A percentile compares a stretch with the other conserved stretches of the same genome.
Conservation (phyloP, 1,140 invertebrate species). For the Choristoneura fumiferana region DNA sequence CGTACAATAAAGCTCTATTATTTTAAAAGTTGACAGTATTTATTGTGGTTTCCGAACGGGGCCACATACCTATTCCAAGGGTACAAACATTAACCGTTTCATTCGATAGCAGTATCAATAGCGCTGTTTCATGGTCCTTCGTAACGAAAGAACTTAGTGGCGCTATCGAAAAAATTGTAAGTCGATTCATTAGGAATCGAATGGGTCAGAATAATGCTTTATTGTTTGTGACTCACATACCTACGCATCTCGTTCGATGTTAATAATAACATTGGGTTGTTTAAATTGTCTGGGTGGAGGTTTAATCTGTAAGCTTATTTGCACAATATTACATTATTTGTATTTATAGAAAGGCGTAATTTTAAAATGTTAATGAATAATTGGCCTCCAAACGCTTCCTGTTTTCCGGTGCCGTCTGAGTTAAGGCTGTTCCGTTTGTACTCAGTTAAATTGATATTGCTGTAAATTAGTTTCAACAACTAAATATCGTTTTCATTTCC, state of each 20-base stretch:
- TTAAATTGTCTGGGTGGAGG: conserved; percentile 29
- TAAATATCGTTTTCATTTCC: conserved; percentile 12
- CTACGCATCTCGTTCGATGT: conserved; percentile 29
- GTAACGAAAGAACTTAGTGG: too few relatives aligned
- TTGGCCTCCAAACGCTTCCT: conserved; percentile 29
- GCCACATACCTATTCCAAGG: not conserved
- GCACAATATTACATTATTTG: conserved; percentile 29
- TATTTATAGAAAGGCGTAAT: conserved; percentile 21
- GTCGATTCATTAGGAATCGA: too few relatives aligned
- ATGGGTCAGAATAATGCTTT: not conserved
- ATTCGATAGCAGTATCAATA: not conserved
- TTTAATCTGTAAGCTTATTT: conserved; percentile 37
- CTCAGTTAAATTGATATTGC: conserved; percentile 6
- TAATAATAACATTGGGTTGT: conserved; percentile 27
- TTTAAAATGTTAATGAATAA: conserved; percentile 17
- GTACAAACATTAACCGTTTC: too few relatives aligned
- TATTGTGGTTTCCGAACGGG: conserved; percentile 3
- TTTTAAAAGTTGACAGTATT: conserved; percentile 11
- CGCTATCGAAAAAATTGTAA: too few relatives aligned
- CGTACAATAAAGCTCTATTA: conserved; percentile 6
- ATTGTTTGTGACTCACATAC: not conserved
- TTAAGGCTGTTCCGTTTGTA: conserved; percentile 28
- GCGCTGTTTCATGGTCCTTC: too few relatives aligned
- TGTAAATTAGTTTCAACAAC: conserved; percentile 10
- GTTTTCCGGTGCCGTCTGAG: conserved; percentile 23